These are phyloP conservation scores for Cheilosia vulpina DNA, from an alignment of 2,888 invertebrate species.

Conservation along the genomic window DNA sequence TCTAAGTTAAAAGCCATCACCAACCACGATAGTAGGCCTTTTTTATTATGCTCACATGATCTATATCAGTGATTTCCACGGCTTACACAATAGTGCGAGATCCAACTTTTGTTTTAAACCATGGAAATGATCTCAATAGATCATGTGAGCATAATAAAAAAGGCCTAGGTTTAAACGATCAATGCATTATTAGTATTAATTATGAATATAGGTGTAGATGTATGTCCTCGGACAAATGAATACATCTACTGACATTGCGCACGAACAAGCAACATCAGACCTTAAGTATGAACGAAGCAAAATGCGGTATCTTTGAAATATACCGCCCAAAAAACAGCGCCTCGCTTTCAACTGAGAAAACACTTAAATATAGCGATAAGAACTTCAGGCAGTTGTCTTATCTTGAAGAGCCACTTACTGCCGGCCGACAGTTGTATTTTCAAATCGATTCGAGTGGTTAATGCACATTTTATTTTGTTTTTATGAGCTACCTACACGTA, in stretches of 20 bases:
- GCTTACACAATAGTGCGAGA: too few relatives aligned
- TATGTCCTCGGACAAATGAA: background rate
- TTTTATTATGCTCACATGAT: too few relatives aligned
- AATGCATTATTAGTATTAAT: constrained; percentile 22
- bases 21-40: background rate
- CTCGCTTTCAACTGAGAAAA: constrained; percentile 12
- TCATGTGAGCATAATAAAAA: too few relatives aligned
- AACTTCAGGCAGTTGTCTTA: constrained; percentile 43
- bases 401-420: constrained; percentile 37
- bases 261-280: background rate
- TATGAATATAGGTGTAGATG: constrained; percentile 14
- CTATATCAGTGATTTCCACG: too few relatives aligned
- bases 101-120: too few relatives aligned
- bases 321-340: constrained; percentile 36
- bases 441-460: background rate
- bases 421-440: background rate
- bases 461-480: background rate
- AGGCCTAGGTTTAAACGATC: too few relatives aligned
- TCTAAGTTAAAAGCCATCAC: background rate
- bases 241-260: background rate
- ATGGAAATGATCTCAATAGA: too few relatives aligned
- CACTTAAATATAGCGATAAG: constrained; percentile 58
- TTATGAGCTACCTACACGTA: constrained; percentile 3
- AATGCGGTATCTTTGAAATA: constrained; percentile 35
- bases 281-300: background rate